These are phyloP conservation scores for Ceraclea dissimilis DNA, from an alignment of 2,888 invertebrate species.

Conservation along the genomic window DNA sequence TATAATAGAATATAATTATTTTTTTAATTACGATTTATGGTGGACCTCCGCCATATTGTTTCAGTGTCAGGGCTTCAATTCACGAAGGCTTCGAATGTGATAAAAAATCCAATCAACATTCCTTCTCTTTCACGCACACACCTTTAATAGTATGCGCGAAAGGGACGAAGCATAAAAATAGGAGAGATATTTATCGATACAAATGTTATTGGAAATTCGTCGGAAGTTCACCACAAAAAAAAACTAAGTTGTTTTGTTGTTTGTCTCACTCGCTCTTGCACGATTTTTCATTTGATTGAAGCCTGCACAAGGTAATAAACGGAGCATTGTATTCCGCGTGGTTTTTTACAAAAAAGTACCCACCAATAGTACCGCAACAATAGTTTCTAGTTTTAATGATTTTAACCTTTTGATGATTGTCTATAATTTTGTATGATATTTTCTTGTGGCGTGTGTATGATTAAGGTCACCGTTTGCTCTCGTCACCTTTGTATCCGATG, in stretches of 20 bases:
- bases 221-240: not conserved
- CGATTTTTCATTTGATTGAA: not conserved
- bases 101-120: not conserved
- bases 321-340: no score
- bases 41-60: no score
- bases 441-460: no score
- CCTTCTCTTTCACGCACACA: not conserved
- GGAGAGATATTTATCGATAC: no score
- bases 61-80: no score
- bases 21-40: no score
- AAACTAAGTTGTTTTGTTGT: no score
- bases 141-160: not conserved
- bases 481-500: slow-evolving; percentile 18
- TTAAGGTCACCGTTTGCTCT: slow-evolving; percentile 6
- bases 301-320: not conserved
- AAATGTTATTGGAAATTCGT: slow-evolving; percentile 1
- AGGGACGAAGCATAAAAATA: not conserved
- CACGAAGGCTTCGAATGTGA: no score
- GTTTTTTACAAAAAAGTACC: not conserved
- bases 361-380: not conserved
- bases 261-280: not conserved
- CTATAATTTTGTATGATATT: not conserved
- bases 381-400: not conserved
- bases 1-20: no score
- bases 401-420: not conserved